phyloP scores from a whole-genome alignment of 2,113 vertebrate species.

The Elachura formosa region DNA sequence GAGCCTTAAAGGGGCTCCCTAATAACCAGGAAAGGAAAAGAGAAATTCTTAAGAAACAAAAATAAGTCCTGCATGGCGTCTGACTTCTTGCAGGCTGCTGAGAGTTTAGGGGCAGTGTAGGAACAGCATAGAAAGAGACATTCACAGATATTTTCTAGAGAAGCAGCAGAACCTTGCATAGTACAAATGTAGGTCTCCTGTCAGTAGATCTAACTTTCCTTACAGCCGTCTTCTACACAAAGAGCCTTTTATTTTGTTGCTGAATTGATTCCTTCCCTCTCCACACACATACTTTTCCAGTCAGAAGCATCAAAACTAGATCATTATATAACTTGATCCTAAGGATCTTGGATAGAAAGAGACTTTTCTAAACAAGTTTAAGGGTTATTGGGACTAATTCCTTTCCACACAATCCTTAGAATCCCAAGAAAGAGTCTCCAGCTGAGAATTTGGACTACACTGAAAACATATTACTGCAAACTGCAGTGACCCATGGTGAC shows the following conservation, averaged over 20 bases:
- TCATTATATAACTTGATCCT: constrained; percentile 22
- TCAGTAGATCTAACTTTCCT: not conserved
- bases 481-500: constrained; percentile 38
- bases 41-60: not conserved
- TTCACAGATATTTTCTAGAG: not conserved
- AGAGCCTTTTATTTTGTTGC: constrained; percentile 18
- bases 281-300: not conserved
- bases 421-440: constrained; percentile 65
- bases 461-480: constrained; percentile 59
- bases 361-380: constrained; percentile 38
- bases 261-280: constrained; percentile 8
- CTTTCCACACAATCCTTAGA: constrained; percentile 48
- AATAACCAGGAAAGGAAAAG: not conserved
- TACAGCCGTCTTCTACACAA: not conserved
- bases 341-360: constrained; percentile 19
- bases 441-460: constrained; percentile 66
- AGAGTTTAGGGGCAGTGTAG: not conserved
- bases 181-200: not conserved
- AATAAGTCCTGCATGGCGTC: not conserved
- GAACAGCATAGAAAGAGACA: not conserved
- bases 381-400: constrained; percentile 45
- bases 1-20: not conserved
- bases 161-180: not conserved
- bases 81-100: not conserved
- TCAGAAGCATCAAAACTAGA: constrained; percentile 6